Percentiles rank a stretch among this genome's conserved stretches.
phyloP scores from a whole-genome alignment of 2,113 vertebrate genomes.

The Psittacara wagleri region DNA sequence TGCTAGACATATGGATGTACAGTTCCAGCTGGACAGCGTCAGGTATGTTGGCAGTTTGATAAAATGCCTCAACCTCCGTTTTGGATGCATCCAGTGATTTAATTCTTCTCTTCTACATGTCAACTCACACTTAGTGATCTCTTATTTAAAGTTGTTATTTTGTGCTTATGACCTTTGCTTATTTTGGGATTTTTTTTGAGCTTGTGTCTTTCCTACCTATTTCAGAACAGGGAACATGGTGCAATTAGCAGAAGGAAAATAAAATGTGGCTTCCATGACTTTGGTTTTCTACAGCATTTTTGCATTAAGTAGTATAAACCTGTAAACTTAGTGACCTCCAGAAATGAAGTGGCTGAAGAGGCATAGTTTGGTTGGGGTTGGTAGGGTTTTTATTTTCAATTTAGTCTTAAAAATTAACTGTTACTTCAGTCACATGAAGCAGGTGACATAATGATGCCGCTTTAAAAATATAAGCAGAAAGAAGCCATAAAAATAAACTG shows the following conservation, averaged over 20 bases:
- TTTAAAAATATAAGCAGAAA: not conserved
- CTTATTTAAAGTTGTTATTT: not conserved
- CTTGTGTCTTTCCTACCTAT: not conserved
- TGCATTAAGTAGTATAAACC: not conserved
- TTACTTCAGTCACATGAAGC: not conserved
- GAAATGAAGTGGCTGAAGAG: not conserved
- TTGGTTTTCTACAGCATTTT: not conserved
- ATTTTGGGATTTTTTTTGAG: not conserved
- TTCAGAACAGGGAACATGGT: not conserved
- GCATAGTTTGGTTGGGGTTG: not conserved
- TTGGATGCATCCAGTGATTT: not conserved
- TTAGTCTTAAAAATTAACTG: not conserved
- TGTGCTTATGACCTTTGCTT: not conserved
- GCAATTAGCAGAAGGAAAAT: not conserved
- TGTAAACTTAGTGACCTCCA: not conserved
- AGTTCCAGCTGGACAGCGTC: conserved; percentile 89
- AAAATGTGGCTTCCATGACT: not conserved
- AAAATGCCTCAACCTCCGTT: not conserved
- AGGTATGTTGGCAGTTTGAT: conserved; percentile 72
- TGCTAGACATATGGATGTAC: conserved; percentile 81
- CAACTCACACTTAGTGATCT: not conserved
- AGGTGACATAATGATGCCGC: not conserved
- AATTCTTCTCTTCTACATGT: not conserved
- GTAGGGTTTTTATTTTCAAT: not conserved
- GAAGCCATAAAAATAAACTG: not conserved